Percentiles rank a stretch among this genome's conserved stretches.
Evolutionary conservation across 1,140 invertebrate species (phyloP).

Genomic region (Condylostylus longicornis): DNA sequence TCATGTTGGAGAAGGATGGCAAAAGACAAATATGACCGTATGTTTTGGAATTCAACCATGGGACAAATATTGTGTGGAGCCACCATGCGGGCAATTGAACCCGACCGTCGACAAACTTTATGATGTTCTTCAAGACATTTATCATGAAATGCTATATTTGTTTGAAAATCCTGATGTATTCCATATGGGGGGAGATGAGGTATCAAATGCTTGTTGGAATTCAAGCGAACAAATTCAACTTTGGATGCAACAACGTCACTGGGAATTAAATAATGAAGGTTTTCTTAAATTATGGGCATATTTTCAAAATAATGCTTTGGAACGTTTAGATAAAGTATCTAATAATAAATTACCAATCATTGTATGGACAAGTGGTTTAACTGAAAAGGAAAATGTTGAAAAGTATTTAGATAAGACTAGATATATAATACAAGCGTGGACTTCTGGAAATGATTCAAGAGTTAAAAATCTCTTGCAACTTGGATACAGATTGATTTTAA

Average conservation of each 20-base stretch:
- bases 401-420: slow-evolving; percentile 51
- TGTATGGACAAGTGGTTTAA: slow-evolving; percentile 68
- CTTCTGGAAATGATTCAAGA: slow-evolving; percentile 41
- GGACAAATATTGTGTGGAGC: slow-evolving; percentile 62
- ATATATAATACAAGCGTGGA: slow-evolving; percentile 75
- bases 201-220: slow-evolving; percentile 64
- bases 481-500: slow-evolving; percentile 59
- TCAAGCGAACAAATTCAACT: slow-evolving; percentile 44
- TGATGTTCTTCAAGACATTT: slow-evolving; percentile 53
- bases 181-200: slow-evolving; percentile 82
- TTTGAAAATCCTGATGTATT: slow-evolving; percentile 59
- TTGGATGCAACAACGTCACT: slow-evolving; percentile 51
- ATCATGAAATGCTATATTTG: slow-evolving; percentile 46
- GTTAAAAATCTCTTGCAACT: slow-evolving; percentile 50
- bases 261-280: slow-evolving; percentile 40
- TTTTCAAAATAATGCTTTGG: slow-evolving; percentile 52
- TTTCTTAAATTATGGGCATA: slow-evolving; percentile 62
- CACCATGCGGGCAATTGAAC: slow-evolving; percentile 75
- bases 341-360: slow-evolving; percentile 40
- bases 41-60: slow-evolving; percentile 62
- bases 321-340: slow-evolving; percentile 39
- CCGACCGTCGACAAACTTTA: slow-evolving; percentile 59
- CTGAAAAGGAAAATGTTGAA: slow-evolving; percentile 46
- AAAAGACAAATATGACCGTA: slow-evolving; percentile 47
- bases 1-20: slow-evolving; percentile 79